phyloP scores from a whole-genome alignment of 2,113 vertebrate species.

The Gobiocypris rarus region DNA sequence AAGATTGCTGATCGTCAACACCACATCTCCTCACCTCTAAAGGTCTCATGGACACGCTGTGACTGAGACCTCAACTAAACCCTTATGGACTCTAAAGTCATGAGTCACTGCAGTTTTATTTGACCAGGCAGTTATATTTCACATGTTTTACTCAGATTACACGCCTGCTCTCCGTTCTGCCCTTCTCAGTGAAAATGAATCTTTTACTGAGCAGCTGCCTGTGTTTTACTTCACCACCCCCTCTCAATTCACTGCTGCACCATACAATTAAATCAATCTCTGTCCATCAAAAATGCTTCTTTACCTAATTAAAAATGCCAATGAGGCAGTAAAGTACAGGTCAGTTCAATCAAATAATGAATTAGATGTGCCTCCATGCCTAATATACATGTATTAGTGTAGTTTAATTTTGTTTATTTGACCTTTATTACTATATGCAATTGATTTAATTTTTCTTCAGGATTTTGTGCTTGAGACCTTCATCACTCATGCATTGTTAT shows the following conservation, averaged over 20 bases:
- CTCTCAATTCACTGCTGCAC: neutral
- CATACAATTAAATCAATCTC: neutral
- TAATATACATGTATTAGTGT: neutral
- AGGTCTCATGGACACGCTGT: neutral
- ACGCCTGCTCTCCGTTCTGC: neutral
- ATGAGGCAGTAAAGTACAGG: neutral
- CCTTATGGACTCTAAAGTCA: conserved; percentile 5
- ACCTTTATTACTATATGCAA: neutral
- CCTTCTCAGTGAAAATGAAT: neutral
- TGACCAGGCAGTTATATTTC: neutral
- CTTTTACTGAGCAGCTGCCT: conserved; percentile 4
- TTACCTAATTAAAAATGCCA: neutral
- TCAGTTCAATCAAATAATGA: neutral
- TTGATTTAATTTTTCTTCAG: neutral
- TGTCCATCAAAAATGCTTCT: neutral
- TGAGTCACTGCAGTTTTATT: neutral
- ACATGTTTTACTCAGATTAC: conserved; percentile 1
- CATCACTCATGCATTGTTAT: neutral
- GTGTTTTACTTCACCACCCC: neutral
- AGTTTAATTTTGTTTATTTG: neutral
- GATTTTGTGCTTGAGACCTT: neutral
- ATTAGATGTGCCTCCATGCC: neutral
- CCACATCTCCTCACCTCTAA: neutral
- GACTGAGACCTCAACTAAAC: neutral
- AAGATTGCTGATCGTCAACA: neutral